A percentile compares a stretch with the other conserved stretches of the same genome.
Conservation (phyloP, 2,797 vertebrate genomes). For the Bradypodion pumilum region DNA sequence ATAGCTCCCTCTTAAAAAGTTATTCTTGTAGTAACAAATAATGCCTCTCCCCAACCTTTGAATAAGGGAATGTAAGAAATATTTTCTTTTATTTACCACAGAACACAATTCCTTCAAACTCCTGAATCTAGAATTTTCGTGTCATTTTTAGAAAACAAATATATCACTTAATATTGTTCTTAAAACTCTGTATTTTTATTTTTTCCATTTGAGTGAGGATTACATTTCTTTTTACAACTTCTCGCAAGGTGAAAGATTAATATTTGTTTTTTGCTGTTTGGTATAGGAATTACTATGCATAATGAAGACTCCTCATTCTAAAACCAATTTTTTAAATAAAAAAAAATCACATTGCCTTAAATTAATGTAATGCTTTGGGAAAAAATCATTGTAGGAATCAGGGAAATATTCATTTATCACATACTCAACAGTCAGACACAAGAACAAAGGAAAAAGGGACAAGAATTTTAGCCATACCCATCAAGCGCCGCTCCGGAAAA, state of each 20-base stretch:
- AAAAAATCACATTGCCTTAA: slow-evolving; percentile 1
- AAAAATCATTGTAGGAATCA: neutral
- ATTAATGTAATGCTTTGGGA: slow-evolving; percentile 11
- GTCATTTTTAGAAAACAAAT: slow-evolving; percentile 9
- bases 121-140: neutral
- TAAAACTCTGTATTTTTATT: slow-evolving; percentile 34
- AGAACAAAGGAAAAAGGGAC: slow-evolving; percentile 4
- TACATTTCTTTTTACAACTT: slow-evolving; percentile 12
- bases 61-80: neutral
- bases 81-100: neutral
- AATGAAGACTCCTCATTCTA: slow-evolving; percentile 6
- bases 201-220: slow-evolving; percentile 16
- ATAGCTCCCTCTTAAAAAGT: neutral
- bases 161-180: slow-evolving; percentile 25
- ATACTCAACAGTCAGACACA: fast-evolving
- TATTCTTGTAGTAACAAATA: neutral
- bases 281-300: slow-evolving; percentile 22
- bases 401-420: neutral
- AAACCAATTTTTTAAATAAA: neutral
- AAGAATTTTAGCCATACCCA: no score
- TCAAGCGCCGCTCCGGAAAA: no score
- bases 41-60: neutral
- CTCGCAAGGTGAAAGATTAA: slow-evolving; percentile 30
- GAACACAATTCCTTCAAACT: neutral
- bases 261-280: slow-evolving; percentile 30